Percentiles rank a stretch among this genome's conserved stretches.
Conservation (phyloP, 1,140 invertebrate genomes). For the Lepidurus arcticus region DNA sequence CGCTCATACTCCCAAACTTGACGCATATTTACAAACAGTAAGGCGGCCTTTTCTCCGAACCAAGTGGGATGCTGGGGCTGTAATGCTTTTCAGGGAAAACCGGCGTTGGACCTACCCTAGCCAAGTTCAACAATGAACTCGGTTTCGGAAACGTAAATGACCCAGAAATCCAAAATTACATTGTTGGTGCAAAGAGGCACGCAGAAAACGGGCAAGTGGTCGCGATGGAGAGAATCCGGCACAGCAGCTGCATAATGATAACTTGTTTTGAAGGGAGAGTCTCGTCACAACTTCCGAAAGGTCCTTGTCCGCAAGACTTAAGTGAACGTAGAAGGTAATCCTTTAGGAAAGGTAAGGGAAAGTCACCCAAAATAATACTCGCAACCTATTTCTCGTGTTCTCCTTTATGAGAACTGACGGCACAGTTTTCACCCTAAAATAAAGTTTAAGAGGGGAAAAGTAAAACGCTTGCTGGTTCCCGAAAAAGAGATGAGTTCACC, state of each 20-base stretch:
- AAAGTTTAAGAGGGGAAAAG: background rate
- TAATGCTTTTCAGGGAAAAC: background rate
- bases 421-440: constrained; percentile 11
- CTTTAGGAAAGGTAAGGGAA: background rate
- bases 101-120: background rate
- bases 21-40: background rate
- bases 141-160: background rate
- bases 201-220: too few species aligned
- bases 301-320: too few species aligned
- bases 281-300: too few species aligned
- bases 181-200: background rate
- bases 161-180: background rate
- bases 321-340: background rate
- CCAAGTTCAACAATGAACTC: constrained; percentile 21
- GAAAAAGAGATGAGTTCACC: constrained; percentile 19
- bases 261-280: too few species aligned
- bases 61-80: too few species aligned
- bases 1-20: background rate
- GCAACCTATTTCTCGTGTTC: background rate
- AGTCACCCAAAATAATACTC: background rate
- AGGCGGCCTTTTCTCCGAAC: too few species aligned
- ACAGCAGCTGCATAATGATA: too few species aligned
- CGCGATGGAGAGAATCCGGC: too few species aligned
- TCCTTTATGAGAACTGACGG: background rate
- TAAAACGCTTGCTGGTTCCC: background rate